phyloP scores from a whole-genome alignment of 1,140 invertebrate species.

The Yoshiicerus persimilis region DNA sequence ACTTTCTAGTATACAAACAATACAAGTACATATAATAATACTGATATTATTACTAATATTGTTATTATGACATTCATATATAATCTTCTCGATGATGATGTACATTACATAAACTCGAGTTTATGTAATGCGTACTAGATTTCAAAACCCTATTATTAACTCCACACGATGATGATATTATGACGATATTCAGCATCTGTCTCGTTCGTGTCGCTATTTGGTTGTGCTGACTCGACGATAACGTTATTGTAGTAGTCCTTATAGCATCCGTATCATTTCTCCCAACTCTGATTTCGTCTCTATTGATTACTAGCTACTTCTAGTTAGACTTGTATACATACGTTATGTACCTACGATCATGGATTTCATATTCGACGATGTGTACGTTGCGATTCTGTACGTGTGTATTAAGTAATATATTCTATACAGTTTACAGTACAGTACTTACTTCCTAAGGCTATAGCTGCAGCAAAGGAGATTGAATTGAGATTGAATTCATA shows the following conservation, averaged over 20 bases:
- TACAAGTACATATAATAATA: neutral
- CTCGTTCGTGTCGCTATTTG: neutral
- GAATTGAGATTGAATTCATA: conserved; percentile 18
- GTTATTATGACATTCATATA: neutral
- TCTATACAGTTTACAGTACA: neutral
- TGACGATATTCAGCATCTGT: neutral
- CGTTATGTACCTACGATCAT: too few species aligned
- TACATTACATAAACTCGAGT: neutral
- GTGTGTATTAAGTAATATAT: neutral
- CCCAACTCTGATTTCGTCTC: neutral
- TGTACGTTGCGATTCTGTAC: neutral
- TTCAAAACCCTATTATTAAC: neutral
- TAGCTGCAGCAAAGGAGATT: neutral
- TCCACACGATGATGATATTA: neutral
- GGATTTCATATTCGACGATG: neutral
- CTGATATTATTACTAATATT: neutral
- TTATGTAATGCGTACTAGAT: neutral
- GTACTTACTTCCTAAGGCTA: neutral
- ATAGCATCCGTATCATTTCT: neutral
- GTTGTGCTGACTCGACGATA: neutral
- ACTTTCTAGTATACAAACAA: neutral
- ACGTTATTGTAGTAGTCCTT: neutral
- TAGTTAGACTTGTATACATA: neutral
- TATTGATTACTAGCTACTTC: neutral
- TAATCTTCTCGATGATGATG: too few species aligned